Evolutionary conservation across 2,797 vertebrate species (phyloP), one percentile per base, ranked within the genome.

Genomic region (Myotis findleyi): DNA sequence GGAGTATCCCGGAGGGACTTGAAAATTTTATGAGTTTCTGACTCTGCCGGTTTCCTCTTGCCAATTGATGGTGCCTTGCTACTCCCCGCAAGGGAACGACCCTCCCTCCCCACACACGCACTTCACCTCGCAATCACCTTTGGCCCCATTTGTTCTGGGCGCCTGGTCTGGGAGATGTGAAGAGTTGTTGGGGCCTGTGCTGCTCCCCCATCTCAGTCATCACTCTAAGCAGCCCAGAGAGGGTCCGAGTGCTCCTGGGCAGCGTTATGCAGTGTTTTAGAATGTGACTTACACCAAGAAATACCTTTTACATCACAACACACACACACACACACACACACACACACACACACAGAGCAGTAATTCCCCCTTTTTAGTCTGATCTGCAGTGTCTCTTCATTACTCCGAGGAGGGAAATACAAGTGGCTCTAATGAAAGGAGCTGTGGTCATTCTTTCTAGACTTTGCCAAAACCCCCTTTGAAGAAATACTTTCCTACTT

Each of bases 11-110:
- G 33, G 44, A 94, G 41, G 57, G 51, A 88, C 73, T 87, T 96
- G 79, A 89, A 94, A 89, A 55, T 81, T 95, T 79, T 89, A 69
- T 85, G 76, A 92, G 93, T 94, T 92, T 89, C 71, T 93, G 51
- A 86, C 85, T 80, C 71, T 94, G 80, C 94, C 7, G 84, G 5
- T 94, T 85, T 93, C 73, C 59, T 94, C 38, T 92, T 73, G 57
- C 82, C 75, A 72, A 6, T 80, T 38, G 72, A 76, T 23, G 18
- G 44, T 76, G 3, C 33, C n/a, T 25, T 41, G 38, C 53, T 87
- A 30, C 23, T 64, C 4, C 20, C 33, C 38, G 20, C n/a, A 36
- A 57, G 88, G 71, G 85, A 82, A 71, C 4, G 36, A 2, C 9
- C 0, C 4, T 44, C 13, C 38, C 27, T 21, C 59, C 38, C 13